Evolutionary conservation across 1,140 invertebrate genomes (phyloP), one percentile per base, ranked within the genome.

Genomic region (Lysiphlebus fabarum): DNA sequence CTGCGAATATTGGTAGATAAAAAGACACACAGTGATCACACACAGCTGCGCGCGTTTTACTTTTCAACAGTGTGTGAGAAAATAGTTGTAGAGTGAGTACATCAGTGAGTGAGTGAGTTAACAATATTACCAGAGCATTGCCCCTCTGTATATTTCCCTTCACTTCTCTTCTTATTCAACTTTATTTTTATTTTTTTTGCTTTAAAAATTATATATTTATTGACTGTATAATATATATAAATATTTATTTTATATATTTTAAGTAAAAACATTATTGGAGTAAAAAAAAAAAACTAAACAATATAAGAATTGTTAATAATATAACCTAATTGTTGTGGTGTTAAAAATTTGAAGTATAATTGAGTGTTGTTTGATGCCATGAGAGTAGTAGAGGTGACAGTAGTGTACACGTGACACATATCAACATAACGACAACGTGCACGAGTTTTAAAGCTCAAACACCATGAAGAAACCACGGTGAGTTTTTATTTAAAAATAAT

Each of bases 401-500:
- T 58, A 45, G 55, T 58, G 49, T 65, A 67, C 72, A 75, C 70
- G 71, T 74, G 73, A 75, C 73, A 73, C 71, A 73, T 61, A 64
- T 50, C 67, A 66, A 70, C 62, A 57, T 65, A 50, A 61, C 60
- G 17, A 26, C 17, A 26, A n/a, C n/a, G 61, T 63, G 64, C 65
- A 66, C 65, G 56, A 66, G 65, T 26, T 49, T 47, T 53, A 14
- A 63, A 26, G n/a, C 50, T 53, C 49, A 53, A 56, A 48, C 50
- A 54, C 57, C 69, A 74, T 74, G 72, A 74, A 69, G 70, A 74
- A 70, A 65, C 72, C 72, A 62, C 72, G 72, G 72, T 74, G 63
- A 74, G 72, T 68, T 48, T 49, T 40, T 17, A 6, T 7, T 40
- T 2, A 40, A 40, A 17, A n/a, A n/a, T n/a, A n/a, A n/a, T n/a